A percentile compares a stretch with the other conserved stretches of the same genome.
Conservation (phyloP, 2,113 vertebrate species). For the Triplophysa tibetana region DNA sequence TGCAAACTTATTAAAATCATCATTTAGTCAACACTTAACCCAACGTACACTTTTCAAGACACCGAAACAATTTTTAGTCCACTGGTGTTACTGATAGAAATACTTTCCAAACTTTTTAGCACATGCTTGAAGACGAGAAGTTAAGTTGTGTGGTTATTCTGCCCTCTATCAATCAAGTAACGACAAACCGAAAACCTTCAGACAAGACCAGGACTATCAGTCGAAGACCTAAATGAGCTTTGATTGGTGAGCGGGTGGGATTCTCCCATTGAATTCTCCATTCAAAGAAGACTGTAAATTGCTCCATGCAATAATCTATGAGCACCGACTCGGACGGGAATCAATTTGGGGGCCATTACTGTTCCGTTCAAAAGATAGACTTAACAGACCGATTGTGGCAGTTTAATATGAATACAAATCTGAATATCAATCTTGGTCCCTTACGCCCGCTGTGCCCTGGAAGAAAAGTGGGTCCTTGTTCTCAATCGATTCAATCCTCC, state of each 20-base stretch:
- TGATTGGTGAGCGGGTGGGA: neutral
- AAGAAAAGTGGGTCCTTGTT: constrained; percentile 40
- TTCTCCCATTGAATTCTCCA: constrained; percentile 6
- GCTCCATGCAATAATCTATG: neutral
- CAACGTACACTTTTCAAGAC: neutral
- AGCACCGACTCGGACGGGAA: constrained; percentile 56
- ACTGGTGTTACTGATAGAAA: too few relatives aligned
- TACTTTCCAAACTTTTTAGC: too few relatives aligned
- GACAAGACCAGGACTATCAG: constrained; percentile 22
- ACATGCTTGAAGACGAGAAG: neutral
- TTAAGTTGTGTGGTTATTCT: neutral
- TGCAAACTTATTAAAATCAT: neutral
- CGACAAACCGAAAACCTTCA: neutral
- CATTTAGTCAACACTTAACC: neutral
- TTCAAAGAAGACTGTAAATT: constrained; percentile 19
- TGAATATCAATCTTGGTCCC: constrained; percentile 42
- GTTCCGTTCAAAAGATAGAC: constrained; percentile 1
- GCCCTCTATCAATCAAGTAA: constrained; percentile 5
- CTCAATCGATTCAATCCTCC: constrained; percentile 59
- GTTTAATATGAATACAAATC: constrained; percentile 55
- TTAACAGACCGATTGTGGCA: constrained; percentile 52
- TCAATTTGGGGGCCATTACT: constrained; percentile 61
- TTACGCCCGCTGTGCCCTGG: constrained; percentile 49
- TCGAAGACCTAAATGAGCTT: constrained; percentile 19
- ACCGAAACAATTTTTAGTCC: neutral